Evolutionary conservation across 2,113 vertebrate genomes (phyloP).

Genomic region (Barnardius zonarius): DNA sequence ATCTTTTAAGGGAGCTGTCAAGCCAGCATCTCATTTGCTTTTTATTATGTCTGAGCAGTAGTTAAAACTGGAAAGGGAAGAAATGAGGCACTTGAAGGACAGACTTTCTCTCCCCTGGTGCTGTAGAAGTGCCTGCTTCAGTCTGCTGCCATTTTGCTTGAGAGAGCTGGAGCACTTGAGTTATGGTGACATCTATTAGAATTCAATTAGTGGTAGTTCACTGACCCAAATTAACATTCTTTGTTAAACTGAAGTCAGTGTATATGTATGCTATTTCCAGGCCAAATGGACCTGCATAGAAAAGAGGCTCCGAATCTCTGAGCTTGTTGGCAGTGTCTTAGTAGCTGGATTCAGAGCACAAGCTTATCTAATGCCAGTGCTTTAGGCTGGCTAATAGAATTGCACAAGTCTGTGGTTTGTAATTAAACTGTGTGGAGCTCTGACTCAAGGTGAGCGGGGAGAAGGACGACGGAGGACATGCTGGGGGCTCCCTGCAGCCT

Average conservation of each 20-base stretch:
- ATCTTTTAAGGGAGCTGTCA: conserved; percentile 57
- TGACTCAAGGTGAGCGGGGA: neutral
- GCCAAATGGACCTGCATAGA: conserved; percentile 47
- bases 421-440: conserved; percentile 39
- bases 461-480: neutral
- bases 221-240: conserved; percentile 64
- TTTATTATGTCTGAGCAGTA: conserved; percentile 36
- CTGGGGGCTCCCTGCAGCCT: neutral
- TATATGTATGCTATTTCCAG: conserved; percentile 57
- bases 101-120: neutral
- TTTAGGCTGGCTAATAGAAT: conserved; percentile 46
- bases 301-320: conserved; percentile 24
- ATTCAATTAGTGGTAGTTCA: conserved; percentile 64
- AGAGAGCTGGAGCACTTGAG: conserved; percentile 33
- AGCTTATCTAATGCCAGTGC: conserved; percentile 39
- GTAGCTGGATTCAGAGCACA: conserved; percentile 34
- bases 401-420: conserved; percentile 43
- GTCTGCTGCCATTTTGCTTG: conserved; percentile 57
- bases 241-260: conserved; percentile 60
- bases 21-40: conserved; percentile 39
- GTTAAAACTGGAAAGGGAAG: conserved; percentile 11
- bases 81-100: neutral
- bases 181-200: conserved; percentile 66
- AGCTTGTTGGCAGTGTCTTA: conserved; percentile 38
- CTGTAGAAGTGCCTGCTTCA: neutral